A percentile compares a stretch with the other conserved stretches of the same genome.
phyloP scores from a whole-genome alignment of 1,140 invertebrate genomes.

The Triops longicaudatus region DNA sequence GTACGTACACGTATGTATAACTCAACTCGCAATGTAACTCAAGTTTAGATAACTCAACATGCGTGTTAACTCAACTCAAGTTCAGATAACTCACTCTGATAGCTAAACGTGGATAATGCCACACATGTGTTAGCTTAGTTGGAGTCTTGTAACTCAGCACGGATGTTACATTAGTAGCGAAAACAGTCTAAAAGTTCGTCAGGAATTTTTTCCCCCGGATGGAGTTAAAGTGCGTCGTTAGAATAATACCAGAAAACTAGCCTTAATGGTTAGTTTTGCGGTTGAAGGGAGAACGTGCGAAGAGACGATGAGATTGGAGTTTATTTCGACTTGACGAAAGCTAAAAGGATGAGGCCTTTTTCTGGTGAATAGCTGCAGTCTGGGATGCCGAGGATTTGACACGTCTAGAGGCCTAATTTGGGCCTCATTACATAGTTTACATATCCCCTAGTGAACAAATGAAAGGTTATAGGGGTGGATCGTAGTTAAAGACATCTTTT shows the following conservation, averaged over 20 bases:
- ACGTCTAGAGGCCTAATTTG: slow-evolving; percentile 1
- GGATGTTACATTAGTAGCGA: no score
- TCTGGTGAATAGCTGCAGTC: background rate
- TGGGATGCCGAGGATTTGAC: background rate
- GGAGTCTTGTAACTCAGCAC: no score
- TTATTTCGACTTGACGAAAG: slow-evolving; percentile 8
- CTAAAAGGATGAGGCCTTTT: background rate
- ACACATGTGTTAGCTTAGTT: no score
- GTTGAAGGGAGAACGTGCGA: background rate
- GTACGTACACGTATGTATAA: no score
- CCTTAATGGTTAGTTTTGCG: background rate
- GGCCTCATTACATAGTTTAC: slow-evolving; percentile 2
- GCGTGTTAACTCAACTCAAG: no score
- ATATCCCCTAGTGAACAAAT: background rate
- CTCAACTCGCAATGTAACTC: no score
- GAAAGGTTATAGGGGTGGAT: background rate
- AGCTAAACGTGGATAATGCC: no score
- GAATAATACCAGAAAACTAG: background rate
- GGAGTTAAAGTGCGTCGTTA: background rate
- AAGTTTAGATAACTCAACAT: no score
- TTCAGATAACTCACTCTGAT: no score
- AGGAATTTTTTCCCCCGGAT: no score
- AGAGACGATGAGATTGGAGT: background rate
- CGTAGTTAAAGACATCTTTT: background rate
- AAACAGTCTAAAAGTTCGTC: no score